These are phyloP conservation scores for Gambelia wislizenii DNA, from an alignment of 2,797 vertebrate genomes.

Conservation along the genomic window DNA sequence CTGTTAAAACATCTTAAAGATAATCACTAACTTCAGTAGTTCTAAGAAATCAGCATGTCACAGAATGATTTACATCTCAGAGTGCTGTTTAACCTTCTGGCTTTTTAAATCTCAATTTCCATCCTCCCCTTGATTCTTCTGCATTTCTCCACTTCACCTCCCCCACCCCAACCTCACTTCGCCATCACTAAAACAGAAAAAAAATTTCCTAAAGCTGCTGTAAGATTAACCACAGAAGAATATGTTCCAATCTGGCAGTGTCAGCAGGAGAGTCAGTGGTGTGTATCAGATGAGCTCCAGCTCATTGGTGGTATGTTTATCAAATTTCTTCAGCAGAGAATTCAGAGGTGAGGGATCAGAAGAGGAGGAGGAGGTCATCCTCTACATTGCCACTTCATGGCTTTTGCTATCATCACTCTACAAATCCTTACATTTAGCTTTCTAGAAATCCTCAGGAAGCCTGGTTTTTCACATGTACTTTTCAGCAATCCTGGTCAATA, in stretches of 20 bases:
- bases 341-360: not conserved
- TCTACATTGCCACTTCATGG: slow-evolving; percentile 17
- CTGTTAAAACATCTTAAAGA: slow-evolving; percentile 35
- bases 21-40: slow-evolving; percentile 30
- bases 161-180: slow-evolving; percentile 19
- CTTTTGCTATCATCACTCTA: slow-evolving; percentile 3
- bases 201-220: slow-evolving; percentile 31
- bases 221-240: slow-evolving; percentile 57
- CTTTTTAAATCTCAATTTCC: slow-evolving; percentile 36
- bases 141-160: slow-evolving; percentile 37
- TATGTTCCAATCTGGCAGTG: slow-evolving; percentile 38
- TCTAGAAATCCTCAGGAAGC: not conserved
- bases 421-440: not conserved
- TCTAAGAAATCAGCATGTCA: slow-evolving; percentile 43
- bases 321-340: slow-evolving; percentile 29
- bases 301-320: slow-evolving; percentile 51
- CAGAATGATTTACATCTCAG: slow-evolving; percentile 50
- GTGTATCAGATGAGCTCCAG: slow-evolving; percentile 39
- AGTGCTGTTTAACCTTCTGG: slow-evolving; percentile 47
- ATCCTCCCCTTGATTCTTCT: slow-evolving; percentile 43
- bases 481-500: slow-evolving; percentile 12
- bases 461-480: not conserved
- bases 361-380: not conserved
- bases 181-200: slow-evolving; percentile 37
- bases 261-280: slow-evolving; percentile 48